Evolutionary conservation across 2,888 invertebrate genomes (phyloP).

Genomic region (Urechis unicinctus): DNA sequence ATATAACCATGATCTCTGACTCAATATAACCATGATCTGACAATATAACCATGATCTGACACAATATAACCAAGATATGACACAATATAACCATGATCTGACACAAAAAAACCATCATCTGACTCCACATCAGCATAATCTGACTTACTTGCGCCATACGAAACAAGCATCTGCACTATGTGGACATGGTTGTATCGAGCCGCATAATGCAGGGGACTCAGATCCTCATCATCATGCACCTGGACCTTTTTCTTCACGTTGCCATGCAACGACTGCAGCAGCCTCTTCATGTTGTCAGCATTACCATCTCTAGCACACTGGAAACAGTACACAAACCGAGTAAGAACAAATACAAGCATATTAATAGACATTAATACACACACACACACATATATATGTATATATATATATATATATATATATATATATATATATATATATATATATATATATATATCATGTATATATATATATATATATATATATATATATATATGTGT

Average conservation of each 20-base stretch:
- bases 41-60: no score
- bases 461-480: no score
- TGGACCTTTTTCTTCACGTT: constrained; percentile 42
- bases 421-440: background rate
- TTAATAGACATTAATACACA: background rate
- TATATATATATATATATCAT: no score
- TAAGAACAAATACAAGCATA: background rate
- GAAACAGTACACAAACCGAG: constrained; percentile 12
- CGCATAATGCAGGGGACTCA: constrained; percentile 52
- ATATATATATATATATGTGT: no score
- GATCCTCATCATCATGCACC: constrained; percentile 44
- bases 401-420: background rate
- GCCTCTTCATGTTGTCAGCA: constrained; percentile 27
- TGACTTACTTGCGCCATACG: constrained; percentile 42
- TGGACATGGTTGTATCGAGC: constrained; percentile 50
- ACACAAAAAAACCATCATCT: no score
- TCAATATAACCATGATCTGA: no score
- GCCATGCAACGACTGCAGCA: constrained; percentile 28
- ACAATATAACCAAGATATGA: no score
- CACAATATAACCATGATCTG: no score
- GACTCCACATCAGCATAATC: no score
- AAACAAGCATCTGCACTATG: constrained; percentile 46
- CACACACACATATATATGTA: background rate
- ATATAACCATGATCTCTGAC: no score
- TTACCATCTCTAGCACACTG: constrained; percentile 49